phyloP scores from a whole-genome alignment of 2,797 vertebrate species.

The Lophotriccus pileatus region DNA sequence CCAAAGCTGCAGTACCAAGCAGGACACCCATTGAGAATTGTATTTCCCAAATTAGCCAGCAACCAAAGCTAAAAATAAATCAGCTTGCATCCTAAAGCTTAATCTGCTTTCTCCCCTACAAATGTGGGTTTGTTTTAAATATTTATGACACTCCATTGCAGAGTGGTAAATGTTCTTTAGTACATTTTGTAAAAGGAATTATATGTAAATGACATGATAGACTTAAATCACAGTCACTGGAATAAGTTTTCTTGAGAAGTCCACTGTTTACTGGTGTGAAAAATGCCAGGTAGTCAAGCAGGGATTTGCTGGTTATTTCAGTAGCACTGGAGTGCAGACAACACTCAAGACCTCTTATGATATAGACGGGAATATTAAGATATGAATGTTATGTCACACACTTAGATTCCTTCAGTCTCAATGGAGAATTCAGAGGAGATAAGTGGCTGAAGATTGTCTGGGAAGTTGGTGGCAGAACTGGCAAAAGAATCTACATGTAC shows the following conservation, averaged over 20 bases:
- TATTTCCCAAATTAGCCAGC: not conserved
- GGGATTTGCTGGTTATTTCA: not conserved
- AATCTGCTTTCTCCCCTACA: not conserved
- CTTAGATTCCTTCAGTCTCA: not conserved
- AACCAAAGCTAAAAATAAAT: not conserved
- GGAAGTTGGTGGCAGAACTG: not conserved
- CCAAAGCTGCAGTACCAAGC: not conserved
- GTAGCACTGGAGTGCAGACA: not conserved
- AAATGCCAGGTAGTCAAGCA: not conserved
- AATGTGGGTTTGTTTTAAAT: not conserved
- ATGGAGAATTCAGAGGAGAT: not conserved
- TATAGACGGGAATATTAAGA: not conserved
- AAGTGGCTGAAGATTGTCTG: not conserved
- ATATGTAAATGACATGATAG: not conserved
- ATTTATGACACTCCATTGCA: not conserved
- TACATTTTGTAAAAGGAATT: not conserved
- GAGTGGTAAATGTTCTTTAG: not conserved
- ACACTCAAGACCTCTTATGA: not conserved
- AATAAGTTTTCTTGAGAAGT: not conserved
- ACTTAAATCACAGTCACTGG: not conserved
- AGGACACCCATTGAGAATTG: not conserved
- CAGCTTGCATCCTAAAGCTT: not conserved
- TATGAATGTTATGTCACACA: not conserved
- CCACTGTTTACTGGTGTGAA: not conserved
- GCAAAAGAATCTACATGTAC: not conserved